Evolutionary conservation across 2,888 invertebrate species (phyloP).

Genomic region (Germaria angustata): DNA sequence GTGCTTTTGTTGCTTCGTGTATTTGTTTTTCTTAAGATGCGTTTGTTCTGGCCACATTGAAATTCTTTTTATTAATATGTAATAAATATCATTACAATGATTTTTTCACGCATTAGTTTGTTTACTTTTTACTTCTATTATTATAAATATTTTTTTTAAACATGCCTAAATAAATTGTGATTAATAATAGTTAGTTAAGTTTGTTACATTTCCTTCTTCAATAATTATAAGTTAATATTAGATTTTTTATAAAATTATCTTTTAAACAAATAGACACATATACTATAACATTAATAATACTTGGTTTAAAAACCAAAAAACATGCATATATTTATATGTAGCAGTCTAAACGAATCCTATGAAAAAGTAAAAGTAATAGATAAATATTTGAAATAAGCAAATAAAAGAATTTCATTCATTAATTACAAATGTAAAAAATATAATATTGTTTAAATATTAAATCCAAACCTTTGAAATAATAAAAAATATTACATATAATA

Average conservation of each 20-base stretch:
- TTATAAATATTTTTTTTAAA: neutral
- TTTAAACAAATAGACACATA: slow-evolving; percentile 1
- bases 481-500: slow-evolving; percentile 44
- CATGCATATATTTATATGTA: neutral
- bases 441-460: slow-evolving; percentile 4
- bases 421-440: slow-evolving; percentile 38
- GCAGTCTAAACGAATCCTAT: slow-evolving; percentile 31
- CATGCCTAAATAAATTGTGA: slow-evolving; percentile 37
- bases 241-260: slow-evolving; percentile 47
- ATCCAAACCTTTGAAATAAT: neutral
- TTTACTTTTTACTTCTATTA: too few relatives aligned
- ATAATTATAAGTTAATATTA: slow-evolving; percentile 53
- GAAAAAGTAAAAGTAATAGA: neutral
- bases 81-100: too few relatives aligned
- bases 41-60: neutral
- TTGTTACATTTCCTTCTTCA: slow-evolving; percentile 40
- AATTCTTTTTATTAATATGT: slow-evolving; percentile 12
- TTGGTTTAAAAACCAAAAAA: slow-evolving; percentile 68
- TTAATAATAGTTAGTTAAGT: slow-evolving; percentile 35
- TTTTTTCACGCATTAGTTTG: too few relatives aligned
- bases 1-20: slow-evolving; percentile 51
- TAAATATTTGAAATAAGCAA: slow-evolving; percentile 10
- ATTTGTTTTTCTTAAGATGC: neutral
- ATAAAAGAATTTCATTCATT: slow-evolving; percentile 36
- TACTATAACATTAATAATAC: slow-evolving; percentile 49